phyloP scores from a whole-genome alignment of 2,797 vertebrate species.

The Zalophus californianus region DNA sequence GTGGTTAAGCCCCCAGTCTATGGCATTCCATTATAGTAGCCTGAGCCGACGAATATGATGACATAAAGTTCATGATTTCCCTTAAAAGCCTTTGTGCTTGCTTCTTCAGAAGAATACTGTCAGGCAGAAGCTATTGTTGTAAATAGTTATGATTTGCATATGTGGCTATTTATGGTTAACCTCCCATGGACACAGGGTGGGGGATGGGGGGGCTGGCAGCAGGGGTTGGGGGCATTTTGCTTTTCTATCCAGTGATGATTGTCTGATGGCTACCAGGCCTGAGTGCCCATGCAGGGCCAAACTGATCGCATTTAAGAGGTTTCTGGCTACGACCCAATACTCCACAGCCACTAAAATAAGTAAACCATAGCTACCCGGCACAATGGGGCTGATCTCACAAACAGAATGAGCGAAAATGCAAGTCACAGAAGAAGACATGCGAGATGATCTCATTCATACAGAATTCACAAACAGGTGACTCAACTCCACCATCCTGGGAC shows the following conservation, averaged over 20 bases:
- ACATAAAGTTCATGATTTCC: not conserved
- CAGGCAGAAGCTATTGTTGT: not conserved
- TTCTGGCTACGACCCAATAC: not conserved
- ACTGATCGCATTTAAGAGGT: not conserved
- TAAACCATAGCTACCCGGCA: not conserved
- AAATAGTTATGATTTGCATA: not conserved
- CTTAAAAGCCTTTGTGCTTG: not conserved
- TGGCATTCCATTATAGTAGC: not conserved
- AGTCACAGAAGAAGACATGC: not conserved
- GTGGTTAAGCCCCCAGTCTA: not conserved
- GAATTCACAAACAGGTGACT: not conserved
- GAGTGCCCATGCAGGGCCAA: not conserved
- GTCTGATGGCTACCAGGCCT: not conserved
- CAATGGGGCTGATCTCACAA: not conserved
- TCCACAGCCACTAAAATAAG: not conserved
- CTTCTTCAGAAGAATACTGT: not conserved
- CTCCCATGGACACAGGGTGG: not conserved
- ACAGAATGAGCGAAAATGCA: not conserved
- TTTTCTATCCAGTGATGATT: not conserved
- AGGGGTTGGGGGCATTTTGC: not conserved
- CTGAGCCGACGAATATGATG: not conserved
- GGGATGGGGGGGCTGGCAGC: not conserved
- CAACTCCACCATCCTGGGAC: not conserved
- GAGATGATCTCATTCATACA: not conserved
- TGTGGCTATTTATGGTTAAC: not conserved